Conservation (phyloP, 2,888 invertebrate genomes). For the Eustalomyia histrio region DNA sequence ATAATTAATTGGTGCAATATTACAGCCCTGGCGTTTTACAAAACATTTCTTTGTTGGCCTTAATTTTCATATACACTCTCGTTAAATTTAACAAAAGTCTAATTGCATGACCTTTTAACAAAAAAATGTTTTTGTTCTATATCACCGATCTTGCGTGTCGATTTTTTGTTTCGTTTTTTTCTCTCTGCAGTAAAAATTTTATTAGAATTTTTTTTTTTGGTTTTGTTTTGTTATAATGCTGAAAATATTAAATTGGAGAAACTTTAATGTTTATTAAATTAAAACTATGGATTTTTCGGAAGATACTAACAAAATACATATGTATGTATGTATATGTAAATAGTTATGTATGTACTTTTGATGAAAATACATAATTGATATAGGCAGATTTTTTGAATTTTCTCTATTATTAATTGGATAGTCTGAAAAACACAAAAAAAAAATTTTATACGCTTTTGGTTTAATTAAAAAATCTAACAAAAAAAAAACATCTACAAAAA, state of each 20-base stretch:
- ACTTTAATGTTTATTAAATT: constrained; percentile 25
- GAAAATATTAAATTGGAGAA: constrained; percentile 53
- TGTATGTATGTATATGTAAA: not conserved
- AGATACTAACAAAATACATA: not conserved
- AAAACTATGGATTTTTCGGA: not conserved
- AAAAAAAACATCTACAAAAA: not conserved
- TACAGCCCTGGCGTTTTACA: constrained; percentile 77
- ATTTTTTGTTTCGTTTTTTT: constrained; percentile 73
- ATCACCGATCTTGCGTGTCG: constrained; percentile 78
- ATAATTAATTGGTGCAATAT: constrained; percentile 75
- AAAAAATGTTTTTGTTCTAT: constrained; percentile 73
- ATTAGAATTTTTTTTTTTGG: constrained; percentile 10
- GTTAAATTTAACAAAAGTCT: constrained; percentile 24
- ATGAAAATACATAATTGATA: not conserved
- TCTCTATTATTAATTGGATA: not conserved
- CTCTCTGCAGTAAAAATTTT: constrained; percentile 36
- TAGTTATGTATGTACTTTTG: not conserved
- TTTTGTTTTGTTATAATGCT: constrained; percentile 29
- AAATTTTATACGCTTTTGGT: too few species aligned
- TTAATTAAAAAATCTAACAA: not conserved
- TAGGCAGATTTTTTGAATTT: not conserved
- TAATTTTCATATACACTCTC: constrained; percentile 47
- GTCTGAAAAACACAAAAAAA: too few species aligned
- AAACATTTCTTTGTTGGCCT: constrained; percentile 75
- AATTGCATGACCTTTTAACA: constrained; percentile 66